Evolutionary conservation across 2,888 invertebrate genomes (phyloP), one percentile per base, ranked within the genome.

Genomic region (Fragum sueziense): DNA sequence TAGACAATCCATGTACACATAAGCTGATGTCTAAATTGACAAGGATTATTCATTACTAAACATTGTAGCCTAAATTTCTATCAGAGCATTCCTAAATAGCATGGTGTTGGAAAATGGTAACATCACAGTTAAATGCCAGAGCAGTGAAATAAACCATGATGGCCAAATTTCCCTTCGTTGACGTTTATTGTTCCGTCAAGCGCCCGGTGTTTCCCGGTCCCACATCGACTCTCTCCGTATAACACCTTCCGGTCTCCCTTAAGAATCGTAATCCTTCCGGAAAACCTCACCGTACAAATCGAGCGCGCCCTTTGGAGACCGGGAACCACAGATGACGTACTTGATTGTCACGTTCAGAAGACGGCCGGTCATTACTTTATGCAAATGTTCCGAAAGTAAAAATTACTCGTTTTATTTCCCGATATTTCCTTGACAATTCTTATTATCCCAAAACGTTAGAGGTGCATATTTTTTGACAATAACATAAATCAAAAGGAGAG

Each of bases 401-500:
- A 71, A 77, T 74, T 74, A 67, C 71, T 74, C 76, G 73, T 67
- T 79, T 78, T 78, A 78, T 79, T 65, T 79, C 69, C 71, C 65
- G 74, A 76, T 76, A 70, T 61, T 34, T 47, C 69, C 51, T 73
- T 76, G 82, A 82, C 82, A 62, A 62, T 54, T 74, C 79, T 79
- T 74, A 79, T 82, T 79, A 79, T 74, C 79, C 25, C 47, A 52
- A 59, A 72, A 76, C 73, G 82, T 68, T 57, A 57, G 79, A 79
- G 76, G 82, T 82, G 82, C 82, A 82, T 67, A 74, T 71, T 79
- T 62, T 82, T 74, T 76, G 82, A 79, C 82, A 79, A 76, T 76
- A 74, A 76, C 82, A 79, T 82, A 79, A 82, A 82, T 82, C 82
- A 82, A 79, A 82, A 79, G 54, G 79, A 68, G 79, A 74, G 52